phyloP scores from a whole-genome alignment of 2,888 invertebrate genomes.

The Caradrina clavipalpis region DNA sequence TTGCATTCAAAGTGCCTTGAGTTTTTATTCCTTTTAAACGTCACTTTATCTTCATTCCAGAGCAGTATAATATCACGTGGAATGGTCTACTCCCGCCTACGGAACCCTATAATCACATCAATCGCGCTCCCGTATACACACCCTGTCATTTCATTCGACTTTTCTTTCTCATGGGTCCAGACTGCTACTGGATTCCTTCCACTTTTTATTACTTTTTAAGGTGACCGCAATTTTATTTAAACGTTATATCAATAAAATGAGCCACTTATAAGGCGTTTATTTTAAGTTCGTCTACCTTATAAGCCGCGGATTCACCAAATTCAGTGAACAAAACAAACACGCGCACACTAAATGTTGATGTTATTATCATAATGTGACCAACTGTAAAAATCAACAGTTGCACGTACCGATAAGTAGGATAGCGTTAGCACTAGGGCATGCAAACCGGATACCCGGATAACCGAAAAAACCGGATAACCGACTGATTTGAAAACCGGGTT shows the following conservation, averaged over 20 bases:
- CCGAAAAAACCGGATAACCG: too few relatives aligned
- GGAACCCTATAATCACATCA: conserved; percentile 76
- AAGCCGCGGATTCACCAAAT: conserved; percentile 67
- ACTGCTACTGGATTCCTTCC: conserved; percentile 87
- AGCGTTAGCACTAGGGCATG: conserved; percentile 85
- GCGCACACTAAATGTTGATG: conserved; percentile 71
- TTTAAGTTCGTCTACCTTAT: conserved; percentile 76
- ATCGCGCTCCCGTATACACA: conserved; percentile 62
- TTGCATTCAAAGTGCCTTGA: conserved; percentile 21
- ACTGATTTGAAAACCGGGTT: too few relatives aligned
- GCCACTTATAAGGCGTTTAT: conserved; percentile 68
- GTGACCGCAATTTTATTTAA: conserved; percentile 85
- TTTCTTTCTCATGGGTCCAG: conserved; percentile 88
- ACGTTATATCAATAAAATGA: conserved; percentile 83
- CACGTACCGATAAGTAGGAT: conserved; percentile 83
- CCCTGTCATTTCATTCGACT: conserved; percentile 80
- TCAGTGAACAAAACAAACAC: conserved; percentile 69
- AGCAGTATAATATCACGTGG: conserved; percentile 27
- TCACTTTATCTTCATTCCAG: conserved; percentile 37
- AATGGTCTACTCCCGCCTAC: conserved; percentile 48
- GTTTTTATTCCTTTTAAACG: conserved; percentile 12
- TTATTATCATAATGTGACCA: conserved; percentile 78
- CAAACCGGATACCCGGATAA: too few relatives aligned
- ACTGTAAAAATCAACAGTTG: conserved; percentile 83
- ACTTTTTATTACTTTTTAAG: conserved; percentile 81